Evolutionary conservation across 2,888 invertebrate species (phyloP), one percentile per base, ranked within the genome.

Genomic region (Cataglyphis livida): DNA sequence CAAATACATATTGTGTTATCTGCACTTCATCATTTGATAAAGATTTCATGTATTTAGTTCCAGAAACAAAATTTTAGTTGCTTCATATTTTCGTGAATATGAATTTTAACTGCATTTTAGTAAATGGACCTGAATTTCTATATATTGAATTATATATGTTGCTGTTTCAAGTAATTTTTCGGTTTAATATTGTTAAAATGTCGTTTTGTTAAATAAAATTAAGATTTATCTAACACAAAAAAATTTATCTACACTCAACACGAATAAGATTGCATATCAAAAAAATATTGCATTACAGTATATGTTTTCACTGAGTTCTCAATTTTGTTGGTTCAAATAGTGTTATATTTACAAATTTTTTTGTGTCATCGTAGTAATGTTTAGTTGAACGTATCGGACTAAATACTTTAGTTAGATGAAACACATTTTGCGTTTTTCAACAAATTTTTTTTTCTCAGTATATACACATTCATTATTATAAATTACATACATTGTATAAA

Each of bases 31-130:
- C 32, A 0, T 32, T 32, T 6, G 32, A 32, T 32, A 32, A 4
- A 32, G 32, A 32, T 0, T 32, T 32, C 6, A 32, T 32, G 32
- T 32, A 0, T 3, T 54, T 21, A 70, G 12, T 70, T 70, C 1
- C 7, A 35, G 9, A 21, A 35, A 35, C 51, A 25, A 44, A 68
- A 51, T 51, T 32, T 51, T 51, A n/a, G 15, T 70, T 54, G 9
- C 21, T 35, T 32, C 21, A 51, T 35, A 54, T 54, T 21, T 70
- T 54, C 15, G 35, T 68, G 10, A 66, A 51, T 68, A 68, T 35
- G 15, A 68, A 68, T 68, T 32, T 32, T 51, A 68, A 68, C 15
- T 68, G 4, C 3, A 51, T 51, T 21, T 51, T 51, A 68, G 51
- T 68, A 68, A 64, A 38, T n/a, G n/a, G 18, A 51, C 51, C 18